phyloP scores from a whole-genome alignment of 2,888 invertebrate genomes.

The Leptopilina myrica region DNA sequence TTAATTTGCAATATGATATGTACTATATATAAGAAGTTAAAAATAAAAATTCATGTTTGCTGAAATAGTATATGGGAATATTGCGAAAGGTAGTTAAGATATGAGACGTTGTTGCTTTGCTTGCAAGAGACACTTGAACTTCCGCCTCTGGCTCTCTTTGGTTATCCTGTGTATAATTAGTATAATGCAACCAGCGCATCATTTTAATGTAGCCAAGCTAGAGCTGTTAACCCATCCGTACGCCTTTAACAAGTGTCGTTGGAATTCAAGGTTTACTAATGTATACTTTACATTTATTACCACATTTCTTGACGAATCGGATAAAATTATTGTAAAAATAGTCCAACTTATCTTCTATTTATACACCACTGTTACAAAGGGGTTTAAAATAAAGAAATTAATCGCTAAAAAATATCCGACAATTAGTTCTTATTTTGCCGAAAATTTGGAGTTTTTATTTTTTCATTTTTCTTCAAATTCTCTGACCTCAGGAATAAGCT shows the following conservation, averaged over 20 bases:
- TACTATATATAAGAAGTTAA: not conserved
- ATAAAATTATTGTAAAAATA: not conserved
- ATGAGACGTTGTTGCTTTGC: conserved; percentile 17
- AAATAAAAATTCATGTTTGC: not conserved
- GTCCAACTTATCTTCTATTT: too few species aligned
- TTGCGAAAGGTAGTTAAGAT: conserved; percentile 19
- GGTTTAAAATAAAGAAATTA: too few species aligned
- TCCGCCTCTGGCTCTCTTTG: conserved; percentile 54
- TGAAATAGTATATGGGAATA: not conserved
- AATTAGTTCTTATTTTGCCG: too few species aligned
- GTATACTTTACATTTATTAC: conserved; percentile 15
- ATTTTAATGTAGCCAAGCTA: conserved; percentile 59
- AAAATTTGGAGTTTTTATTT: too few species aligned
- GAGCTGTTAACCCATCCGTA: conserved; percentile 28
- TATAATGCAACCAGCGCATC: conserved; percentile 61
- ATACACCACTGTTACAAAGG: too few species aligned
- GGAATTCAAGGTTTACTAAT: conserved; percentile 37
- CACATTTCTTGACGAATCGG: not conserved
- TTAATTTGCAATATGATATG: too few species aligned
- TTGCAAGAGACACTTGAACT: conserved; percentile 55
- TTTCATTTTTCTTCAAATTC: too few species aligned
- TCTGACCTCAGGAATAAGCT: too few species aligned
- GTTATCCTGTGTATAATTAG: conserved; percentile 56
- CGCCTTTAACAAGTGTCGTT: conserved; percentile 35
- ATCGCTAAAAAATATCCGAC: too few species aligned